Evolutionary conservation across 2,888 invertebrate species (phyloP).

Genomic region (Lochmaea crataegi): DNA sequence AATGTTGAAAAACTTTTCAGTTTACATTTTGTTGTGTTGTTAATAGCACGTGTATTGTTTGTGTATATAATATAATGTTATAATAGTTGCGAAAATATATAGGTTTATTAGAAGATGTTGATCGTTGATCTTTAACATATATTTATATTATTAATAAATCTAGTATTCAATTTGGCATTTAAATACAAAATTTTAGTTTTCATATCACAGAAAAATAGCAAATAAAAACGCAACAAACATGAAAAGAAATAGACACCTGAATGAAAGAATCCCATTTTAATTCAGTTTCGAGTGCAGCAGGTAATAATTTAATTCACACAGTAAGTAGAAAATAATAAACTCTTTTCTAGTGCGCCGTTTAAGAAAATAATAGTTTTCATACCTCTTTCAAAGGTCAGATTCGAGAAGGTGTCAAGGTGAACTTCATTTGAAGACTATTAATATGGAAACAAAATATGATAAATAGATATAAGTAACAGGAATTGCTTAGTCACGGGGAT

Average conservation of each 20-base stretch:
- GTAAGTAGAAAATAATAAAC: conserved; percentile 11
- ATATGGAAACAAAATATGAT: conserved; percentile 28
- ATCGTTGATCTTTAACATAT: neutral
- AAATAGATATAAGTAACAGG: conserved; percentile 14
- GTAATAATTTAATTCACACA: conserved; percentile 7
- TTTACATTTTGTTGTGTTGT: neutral
- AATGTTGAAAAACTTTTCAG: neutral
- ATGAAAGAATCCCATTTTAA: neutral
- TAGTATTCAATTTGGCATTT: conserved; percentile 14
- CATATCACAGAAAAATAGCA: neutral
- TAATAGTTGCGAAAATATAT: neutral
- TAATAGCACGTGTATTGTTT: neutral
- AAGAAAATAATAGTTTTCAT: conserved; percentile 5
- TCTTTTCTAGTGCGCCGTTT: conserved; percentile 3
- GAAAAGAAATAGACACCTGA: neutral
- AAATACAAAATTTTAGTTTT: conserved; percentile 14
- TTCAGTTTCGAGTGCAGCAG: neutral
- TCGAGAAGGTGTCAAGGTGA: conserved; percentile 36
- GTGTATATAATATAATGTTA: neutral
- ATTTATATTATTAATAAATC: conserved; percentile 2
- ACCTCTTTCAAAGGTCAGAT: conserved; percentile 31
- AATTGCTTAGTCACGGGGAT: conserved; percentile 20
- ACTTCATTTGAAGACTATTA: conserved; percentile 31
- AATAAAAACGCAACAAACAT: neutral
- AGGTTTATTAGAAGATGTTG: neutral